Percentiles rank a stretch among this genome's conserved stretches.
Evolutionary conservation across 2,113 vertebrate genomes (phyloP).

Genomic region (Nothobranchius furzeri): DNA sequence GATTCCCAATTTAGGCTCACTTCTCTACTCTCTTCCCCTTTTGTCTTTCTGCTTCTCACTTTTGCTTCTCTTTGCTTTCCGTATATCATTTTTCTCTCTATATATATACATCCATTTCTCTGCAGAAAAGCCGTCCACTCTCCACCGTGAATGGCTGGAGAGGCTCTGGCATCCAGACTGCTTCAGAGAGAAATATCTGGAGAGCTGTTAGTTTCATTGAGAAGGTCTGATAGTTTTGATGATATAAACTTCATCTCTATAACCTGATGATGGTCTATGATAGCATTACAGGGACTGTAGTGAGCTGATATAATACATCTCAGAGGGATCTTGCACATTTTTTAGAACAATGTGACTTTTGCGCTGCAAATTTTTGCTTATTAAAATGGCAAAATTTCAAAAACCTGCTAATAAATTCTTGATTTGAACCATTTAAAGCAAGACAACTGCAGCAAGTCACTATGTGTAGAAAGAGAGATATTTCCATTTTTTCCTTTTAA

Average conservation of each 20-base stretch:
- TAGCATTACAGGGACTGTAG: conserved; percentile 45
- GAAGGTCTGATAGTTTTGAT: conserved; percentile 61
- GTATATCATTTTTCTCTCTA: conserved; percentile 43
- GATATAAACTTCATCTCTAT: conserved; percentile 70
- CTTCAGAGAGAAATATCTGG: conserved; percentile 59
- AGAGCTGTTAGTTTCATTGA: conserved; percentile 65
- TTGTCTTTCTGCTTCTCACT: conserved; percentile 54
- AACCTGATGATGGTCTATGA: conserved; percentile 58
- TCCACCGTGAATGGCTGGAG: conserved; percentile 36
- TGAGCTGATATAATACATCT: conserved; percentile 32
- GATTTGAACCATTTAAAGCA: conserved; percentile 7
- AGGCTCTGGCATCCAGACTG: conserved; percentile 41
- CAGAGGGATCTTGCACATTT: conserved; percentile 25
- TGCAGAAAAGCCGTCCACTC: conserved; percentile 36
- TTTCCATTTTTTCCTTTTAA: not conserved
- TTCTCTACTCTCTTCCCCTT: conserved; percentile 48
- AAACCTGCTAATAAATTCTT: conserved; percentile 31
- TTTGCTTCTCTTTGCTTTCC: conserved; percentile 47
- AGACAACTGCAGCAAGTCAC: too few species aligned
- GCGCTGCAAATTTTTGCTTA: conserved; percentile 24
- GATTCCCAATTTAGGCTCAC: conserved; percentile 83
- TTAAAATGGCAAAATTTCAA: conserved; percentile 25
- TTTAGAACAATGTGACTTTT: conserved; percentile 25
- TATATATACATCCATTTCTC: conserved; percentile 50
- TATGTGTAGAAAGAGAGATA: not conserved